phyloP scores from a whole-genome alignment of 2,888 invertebrate genomes.

The Seladonia tumulorum region DNA sequence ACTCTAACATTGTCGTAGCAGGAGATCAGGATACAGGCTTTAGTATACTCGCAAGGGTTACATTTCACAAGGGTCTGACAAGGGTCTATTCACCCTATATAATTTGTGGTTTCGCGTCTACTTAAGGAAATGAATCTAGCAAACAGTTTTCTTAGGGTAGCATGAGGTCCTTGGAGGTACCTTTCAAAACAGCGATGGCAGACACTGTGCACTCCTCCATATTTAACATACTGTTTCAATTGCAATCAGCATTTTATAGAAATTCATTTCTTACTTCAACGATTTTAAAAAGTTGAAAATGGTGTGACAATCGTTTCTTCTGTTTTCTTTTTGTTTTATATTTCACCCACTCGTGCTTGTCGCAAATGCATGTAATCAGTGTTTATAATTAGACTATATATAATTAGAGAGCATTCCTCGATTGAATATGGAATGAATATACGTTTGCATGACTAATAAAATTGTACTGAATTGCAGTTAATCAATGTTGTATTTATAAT shows the following conservation, averaged over 20 bases:
- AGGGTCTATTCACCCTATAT: constrained; percentile 2
- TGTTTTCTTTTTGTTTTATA: too few relatives aligned
- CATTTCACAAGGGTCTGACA: constrained; percentile 3
- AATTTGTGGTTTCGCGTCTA: constrained; percentile 51
- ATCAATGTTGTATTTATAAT: not conserved
- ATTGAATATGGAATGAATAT: not conserved
- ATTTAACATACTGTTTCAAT: not conserved
- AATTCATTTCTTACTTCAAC: too few relatives aligned
- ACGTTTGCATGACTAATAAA: not conserved
- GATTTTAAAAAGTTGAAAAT: too few relatives aligned
- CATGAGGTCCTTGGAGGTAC: constrained; percentile 50
- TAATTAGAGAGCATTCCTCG: not conserved
- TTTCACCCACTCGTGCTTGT: not conserved
- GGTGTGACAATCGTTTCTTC: not conserved
- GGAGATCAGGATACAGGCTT: constrained; percentile 10
- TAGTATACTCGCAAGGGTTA: not conserved
- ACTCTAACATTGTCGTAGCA: constrained; percentile 9
- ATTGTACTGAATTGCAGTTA: not conserved
- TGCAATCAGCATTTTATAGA: not conserved
- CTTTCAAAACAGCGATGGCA: not conserved
- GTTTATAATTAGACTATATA: not conserved
- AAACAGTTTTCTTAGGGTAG: constrained; percentile 66
- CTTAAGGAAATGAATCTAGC: constrained; percentile 72
- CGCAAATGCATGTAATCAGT: not conserved
- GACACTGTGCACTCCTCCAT: not conserved